Base-by-base conservation (phyloP, 2,888 invertebrate genomes). In the Notocelia uddmanniana region DNA sequence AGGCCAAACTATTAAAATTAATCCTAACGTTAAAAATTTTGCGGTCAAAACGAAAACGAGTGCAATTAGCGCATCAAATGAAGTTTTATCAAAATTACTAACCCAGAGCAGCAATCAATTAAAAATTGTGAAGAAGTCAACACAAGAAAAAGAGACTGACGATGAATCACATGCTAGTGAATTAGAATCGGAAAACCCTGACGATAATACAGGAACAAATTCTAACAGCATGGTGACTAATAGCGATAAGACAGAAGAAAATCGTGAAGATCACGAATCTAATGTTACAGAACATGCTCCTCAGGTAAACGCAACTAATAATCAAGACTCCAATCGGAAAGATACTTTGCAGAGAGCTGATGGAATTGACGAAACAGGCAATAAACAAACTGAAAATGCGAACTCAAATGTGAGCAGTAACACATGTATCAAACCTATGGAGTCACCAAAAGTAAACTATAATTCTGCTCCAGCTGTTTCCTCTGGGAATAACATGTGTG, bases 81-180 rank as follows among this genome's bases (percentile, higher is more conserved):
- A 90, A 62, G 86, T 91, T 37, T 81, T 93, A 54, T 86, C 90
- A 26, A 92, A 91, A 81, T 81, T 93, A 75, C 79, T 92, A 15
- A 90, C 85, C 75, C 89, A 91, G 78, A 88, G 86, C 73, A 90
- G 90, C 79, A 91, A 83, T 81, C 88, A 92, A 83, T 88, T 93
- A 74, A 91, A 90, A 85, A 89, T 93, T 58, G 81, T 90, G 0
- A 93, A 90, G 78, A 92, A 87, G 76, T 64, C 77, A 64, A 74
- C 73, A 76, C 77, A 79, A 69, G 74, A 74, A 48, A 76, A 75
- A 62, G 60, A 76, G 48, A 79, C 80, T 60, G 74, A 72, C 70
- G 74, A 74, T n/a, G 55, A 76, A 48, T 52, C 58, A 52, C 10
- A 54, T 41, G 77, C 73, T 50, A 76, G 80, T 41, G 73, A 70